Percentiles rank a stretch among this genome's conserved stretches.
These are phyloP conservation scores for Drosophila mettleri DNA, from an alignment of 2,888 invertebrate species.

Conservation along the genomic window DNA sequence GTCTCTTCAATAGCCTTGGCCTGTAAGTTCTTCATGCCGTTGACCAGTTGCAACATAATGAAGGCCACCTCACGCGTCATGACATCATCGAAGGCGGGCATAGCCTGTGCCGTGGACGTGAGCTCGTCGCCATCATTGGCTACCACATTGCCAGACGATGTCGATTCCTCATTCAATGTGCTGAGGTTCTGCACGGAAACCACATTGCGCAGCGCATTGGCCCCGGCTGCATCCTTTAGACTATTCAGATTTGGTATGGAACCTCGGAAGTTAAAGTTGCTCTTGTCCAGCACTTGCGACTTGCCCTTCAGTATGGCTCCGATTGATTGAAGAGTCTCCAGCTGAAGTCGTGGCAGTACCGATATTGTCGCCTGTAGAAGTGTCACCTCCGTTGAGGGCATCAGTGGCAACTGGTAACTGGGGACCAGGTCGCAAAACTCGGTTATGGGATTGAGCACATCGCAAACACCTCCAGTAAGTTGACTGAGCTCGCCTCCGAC, in stretches of 20 bases:
- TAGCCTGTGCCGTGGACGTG: slow-evolving; percentile 60
- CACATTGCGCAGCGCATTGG: slow-evolving; percentile 85
- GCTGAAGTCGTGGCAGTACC: slow-evolving; percentile 90
- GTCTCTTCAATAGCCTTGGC: slow-evolving; percentile 93
- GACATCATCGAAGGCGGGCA: slow-evolving; percentile 85
- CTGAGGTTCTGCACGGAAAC: slow-evolving; percentile 85
- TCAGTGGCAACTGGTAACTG: slow-evolving; percentile 87
- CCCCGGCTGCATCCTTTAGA: slow-evolving; percentile 74
- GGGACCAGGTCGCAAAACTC: slow-evolving; percentile 93
- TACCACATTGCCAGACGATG: slow-evolving; percentile 29
- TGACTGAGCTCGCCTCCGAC: slow-evolving; percentile 86
- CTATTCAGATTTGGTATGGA: slow-evolving; percentile 85
- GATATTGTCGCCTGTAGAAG: slow-evolving; percentile 92
- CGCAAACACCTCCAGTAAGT: slow-evolving; percentile 88
- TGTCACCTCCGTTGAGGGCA: slow-evolving; percentile 87
- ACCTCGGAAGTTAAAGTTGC: slow-evolving; percentile 84
- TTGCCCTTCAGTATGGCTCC: slow-evolving; percentile 87
- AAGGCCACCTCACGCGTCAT: slow-evolving; percentile 89
- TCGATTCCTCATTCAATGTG: slow-evolving; percentile 82
- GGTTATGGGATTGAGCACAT: slow-evolving; percentile 90
- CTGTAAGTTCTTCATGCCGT: slow-evolving; percentile 92
- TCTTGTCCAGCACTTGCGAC: slow-evolving; percentile 85
- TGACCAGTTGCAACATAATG: slow-evolving; percentile 92
- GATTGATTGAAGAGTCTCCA: slow-evolving; percentile 90
- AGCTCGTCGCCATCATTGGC: slow-evolving; percentile 39